A percentile compares a stretch with the other conserved stretches of the same genome.
Conservation (phyloP, 2,113 vertebrate species). For the Hymenochirus boettgeri region DNA sequence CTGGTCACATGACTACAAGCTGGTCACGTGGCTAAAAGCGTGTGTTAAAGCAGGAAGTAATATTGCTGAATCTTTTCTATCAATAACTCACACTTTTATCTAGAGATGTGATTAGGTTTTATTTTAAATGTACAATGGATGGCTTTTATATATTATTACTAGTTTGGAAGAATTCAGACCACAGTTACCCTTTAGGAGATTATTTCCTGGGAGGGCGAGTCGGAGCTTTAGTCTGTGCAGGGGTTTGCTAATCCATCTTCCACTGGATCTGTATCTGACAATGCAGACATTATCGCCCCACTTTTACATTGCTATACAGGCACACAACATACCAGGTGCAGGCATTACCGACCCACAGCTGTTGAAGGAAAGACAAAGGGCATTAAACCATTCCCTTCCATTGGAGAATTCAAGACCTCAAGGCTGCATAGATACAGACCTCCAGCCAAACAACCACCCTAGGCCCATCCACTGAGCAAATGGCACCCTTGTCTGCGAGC, state of each 20-base stretch:
- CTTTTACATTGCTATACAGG: slow-evolving; percentile 97
- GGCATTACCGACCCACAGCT: slow-evolving; percentile 99
- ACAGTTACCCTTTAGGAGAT: no score
- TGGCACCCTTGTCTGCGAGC: slow-evolving; percentile 84
- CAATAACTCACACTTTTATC: no score
- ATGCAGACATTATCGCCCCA: slow-evolving; percentile 94
- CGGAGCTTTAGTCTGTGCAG: slow-evolving; percentile 90
- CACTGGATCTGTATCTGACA: slow-evolving; percentile 97
- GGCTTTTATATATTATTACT: no score
- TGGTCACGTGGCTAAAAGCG: no score
- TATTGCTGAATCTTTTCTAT: no score
- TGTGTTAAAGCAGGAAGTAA: no score
- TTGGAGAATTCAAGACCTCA: no score
- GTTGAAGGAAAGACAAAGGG: slow-evolving; percentile 8
- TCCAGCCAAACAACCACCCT: slow-evolving; percentile 96
- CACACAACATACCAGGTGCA: slow-evolving; percentile 96
- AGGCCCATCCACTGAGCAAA: slow-evolving; percentile 96
- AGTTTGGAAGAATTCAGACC: no score
- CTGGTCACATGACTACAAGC: no score
- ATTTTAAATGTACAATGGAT: no score
- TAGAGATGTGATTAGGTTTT: no score
- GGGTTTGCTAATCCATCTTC: slow-evolving; percentile 96
- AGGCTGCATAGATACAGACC: slow-evolving; percentile 59
- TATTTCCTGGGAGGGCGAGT: slow-evolving; percentile 95
- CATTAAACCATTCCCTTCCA: no score